Evolutionary conservation across 2,888 invertebrate genomes (phyloP).

Genomic region (Rapana venosa): DNA sequence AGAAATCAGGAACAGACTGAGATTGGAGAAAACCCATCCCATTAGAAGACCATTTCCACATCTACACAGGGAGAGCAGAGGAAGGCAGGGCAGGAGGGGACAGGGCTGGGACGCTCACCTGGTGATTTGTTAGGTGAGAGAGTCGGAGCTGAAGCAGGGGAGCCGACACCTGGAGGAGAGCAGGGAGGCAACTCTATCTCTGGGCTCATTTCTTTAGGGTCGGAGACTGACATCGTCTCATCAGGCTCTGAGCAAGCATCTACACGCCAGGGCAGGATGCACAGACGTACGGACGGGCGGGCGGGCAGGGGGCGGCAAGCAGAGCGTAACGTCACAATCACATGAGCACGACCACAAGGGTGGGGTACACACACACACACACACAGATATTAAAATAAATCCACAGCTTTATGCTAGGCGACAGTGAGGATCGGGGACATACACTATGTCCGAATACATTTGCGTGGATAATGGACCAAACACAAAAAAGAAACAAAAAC

Average conservation of each 20-base stretch:
- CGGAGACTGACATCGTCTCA: slow-evolving; percentile 11
- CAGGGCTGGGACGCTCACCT: slow-evolving; percentile 26
- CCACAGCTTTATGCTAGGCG: neutral
- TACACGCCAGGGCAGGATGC: slow-evolving; percentile 21
- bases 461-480: neutral
- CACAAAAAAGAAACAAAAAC: neutral
- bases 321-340: slow-evolving; percentile 15
- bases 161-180: slow-evolving; percentile 39
- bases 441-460: neutral
- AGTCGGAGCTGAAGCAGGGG: slow-evolving; percentile 46
- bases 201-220: slow-evolving; percentile 40
- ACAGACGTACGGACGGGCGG: neutral
- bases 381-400: neutral
- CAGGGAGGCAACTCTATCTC: slow-evolving; percentile 36
- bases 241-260: slow-evolving; percentile 46
- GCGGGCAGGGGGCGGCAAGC: slow-evolving; percentile 21
- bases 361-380: neutral
- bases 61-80: neutral
- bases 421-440: neutral
- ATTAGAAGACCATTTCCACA: too few species aligned
- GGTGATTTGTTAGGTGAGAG: slow-evolving; percentile 38
- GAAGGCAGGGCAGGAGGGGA: neutral
- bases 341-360: neutral
- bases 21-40: too few species aligned
- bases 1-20: too few species aligned